Evolutionary conservation across 1,140 invertebrate species (phyloP).

Genomic region (Aleiodes sp.): DNA sequence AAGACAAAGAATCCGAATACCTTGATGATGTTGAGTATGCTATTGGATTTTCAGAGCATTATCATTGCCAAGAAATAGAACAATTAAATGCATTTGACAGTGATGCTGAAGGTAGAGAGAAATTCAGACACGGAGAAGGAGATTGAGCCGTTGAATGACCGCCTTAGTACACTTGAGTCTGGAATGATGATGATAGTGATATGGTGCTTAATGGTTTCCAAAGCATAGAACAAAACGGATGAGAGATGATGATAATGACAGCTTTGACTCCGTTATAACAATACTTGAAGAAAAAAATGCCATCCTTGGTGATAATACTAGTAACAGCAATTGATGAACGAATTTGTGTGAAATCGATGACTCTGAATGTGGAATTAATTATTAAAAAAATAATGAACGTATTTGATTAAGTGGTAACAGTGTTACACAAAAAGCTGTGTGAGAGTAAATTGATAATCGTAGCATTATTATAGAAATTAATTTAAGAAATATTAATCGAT

Average conservation of each 20-base stretch:
- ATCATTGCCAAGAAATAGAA: conserved; percentile 67
- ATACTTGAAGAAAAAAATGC: conserved; percentile 78
- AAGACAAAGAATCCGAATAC: conserved; percentile 78
- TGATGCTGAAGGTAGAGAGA: conserved; percentile 70
- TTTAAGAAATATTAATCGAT: conserved; percentile 26
- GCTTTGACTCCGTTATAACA: conserved; percentile 69
- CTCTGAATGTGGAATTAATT: conserved; percentile 77
- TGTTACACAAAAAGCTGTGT: conserved; percentile 71
- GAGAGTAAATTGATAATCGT: conserved; percentile 49
- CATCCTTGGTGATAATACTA: conserved; percentile 76
- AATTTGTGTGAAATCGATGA: conserved; percentile 93
- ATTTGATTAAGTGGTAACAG: conserved; percentile 63
- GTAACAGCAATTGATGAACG: conserved; percentile 85
- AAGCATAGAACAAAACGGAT: conserved; percentile 69
- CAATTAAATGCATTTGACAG: conserved; percentile 72
- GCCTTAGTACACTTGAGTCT: conserved; percentile 59
- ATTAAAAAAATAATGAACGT: conserved; percentile 66
- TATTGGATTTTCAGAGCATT: conserved; percentile 71
- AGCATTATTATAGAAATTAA: not conserved
- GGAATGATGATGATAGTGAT: conserved; percentile 70
- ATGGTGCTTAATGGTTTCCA: conserved; percentile 76
- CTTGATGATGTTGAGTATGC: conserved; percentile 74
- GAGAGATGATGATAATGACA: conserved; percentile 64
- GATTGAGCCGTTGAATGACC: conserved; percentile 64
- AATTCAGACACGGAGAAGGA: conserved; percentile 72